Evolutionary conservation across 2,797 vertebrate species (phyloP), one percentile per base, ranked within the genome.

Genomic region (Acrossocheilus fasciatus): DNA sequence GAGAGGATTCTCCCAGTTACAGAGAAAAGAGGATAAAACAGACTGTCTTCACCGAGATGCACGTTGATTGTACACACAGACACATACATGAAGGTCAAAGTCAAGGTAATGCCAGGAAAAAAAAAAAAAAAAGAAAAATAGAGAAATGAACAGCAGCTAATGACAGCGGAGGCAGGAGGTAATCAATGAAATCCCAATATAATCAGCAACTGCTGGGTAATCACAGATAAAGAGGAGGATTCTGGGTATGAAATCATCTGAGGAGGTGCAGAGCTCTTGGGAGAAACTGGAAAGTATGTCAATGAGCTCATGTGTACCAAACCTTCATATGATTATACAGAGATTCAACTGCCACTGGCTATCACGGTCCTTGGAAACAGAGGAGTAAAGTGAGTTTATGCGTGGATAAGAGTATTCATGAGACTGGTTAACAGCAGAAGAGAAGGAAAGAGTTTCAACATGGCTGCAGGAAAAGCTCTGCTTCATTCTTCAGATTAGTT

Each of bases 131-230:
- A 15, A 59, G 30, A 79, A 47, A 69, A 62, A 54, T 43, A 12
- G n/a, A 20, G 23, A 80, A 86, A 62, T 81, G 54, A 86, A 86
- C 84, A 64, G 77, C 84, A 74, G 78, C 69, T 75, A 86, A 86
- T 81, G 84, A 62, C 18, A 64, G 43, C n/a, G 11, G 83, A 30
- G 52, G 79, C 43, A 72, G 68, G 84, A 74, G 78, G 84, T 81
- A 81, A 86, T 86, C 84, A 81, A 86, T 86, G 57, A 75, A 74
- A 81, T 81, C 43, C 78, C 69, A 81, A 81, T 75, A 81, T 74
- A 86, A 86, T 86, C 78, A 86, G 69, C 84, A n/a, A 50, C 84
- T 81, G 57, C 84, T 66, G 78, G 77, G 77, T 86, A 86, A 86
- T 86, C 69, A 86, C 78, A 86, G 77, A 86, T 74, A 86, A 57